These are phyloP conservation scores for Cyclargus thomasi DNA, from an alignment of 1,140 invertebrate species.

Conservation along the genomic window DNA sequence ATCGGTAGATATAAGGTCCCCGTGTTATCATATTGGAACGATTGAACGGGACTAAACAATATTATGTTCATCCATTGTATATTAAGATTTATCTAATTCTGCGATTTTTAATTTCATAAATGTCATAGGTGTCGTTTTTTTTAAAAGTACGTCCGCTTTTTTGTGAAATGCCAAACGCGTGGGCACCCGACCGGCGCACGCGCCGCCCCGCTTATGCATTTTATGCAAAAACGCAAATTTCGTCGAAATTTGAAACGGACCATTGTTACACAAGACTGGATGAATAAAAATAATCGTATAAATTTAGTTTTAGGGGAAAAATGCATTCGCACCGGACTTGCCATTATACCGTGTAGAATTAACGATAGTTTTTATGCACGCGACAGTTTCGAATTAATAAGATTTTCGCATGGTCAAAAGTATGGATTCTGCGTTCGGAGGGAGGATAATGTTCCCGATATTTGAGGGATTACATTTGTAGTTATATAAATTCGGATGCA, in stretches of 20 bases:
- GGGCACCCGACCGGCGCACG: constrained; percentile 39
- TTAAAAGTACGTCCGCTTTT: background rate
- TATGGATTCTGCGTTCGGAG: background rate
- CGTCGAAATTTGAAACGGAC: constrained; percentile 70
- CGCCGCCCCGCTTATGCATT: constrained; percentile 51
- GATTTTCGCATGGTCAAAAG: constrained; percentile 50
- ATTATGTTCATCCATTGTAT: too few species aligned
- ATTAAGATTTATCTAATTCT: too few species aligned
- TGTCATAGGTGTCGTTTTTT: too few species aligned
- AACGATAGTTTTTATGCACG: constrained; percentile 60
- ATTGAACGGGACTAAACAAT: too few species aligned
- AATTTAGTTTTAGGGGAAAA: constrained; percentile 62
- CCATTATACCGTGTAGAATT: constrained; percentile 52
- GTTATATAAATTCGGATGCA: background rate
- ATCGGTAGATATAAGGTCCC: too few species aligned
- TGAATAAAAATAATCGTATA: constrained; percentile 68
- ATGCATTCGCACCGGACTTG: constrained; percentile 46
- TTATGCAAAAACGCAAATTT: constrained; percentile 75
- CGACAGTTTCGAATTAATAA: constrained; percentile 53
- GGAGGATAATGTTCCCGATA: background rate
- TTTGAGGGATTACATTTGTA: background rate
- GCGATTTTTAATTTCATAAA: too few species aligned
- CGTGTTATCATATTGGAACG: too few species aligned
- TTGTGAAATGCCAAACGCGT: background rate
- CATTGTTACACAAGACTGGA: constrained; percentile 51